Conservation (phyloP, 1,140 invertebrate genomes). For the Aleiodes sp. region DNA sequence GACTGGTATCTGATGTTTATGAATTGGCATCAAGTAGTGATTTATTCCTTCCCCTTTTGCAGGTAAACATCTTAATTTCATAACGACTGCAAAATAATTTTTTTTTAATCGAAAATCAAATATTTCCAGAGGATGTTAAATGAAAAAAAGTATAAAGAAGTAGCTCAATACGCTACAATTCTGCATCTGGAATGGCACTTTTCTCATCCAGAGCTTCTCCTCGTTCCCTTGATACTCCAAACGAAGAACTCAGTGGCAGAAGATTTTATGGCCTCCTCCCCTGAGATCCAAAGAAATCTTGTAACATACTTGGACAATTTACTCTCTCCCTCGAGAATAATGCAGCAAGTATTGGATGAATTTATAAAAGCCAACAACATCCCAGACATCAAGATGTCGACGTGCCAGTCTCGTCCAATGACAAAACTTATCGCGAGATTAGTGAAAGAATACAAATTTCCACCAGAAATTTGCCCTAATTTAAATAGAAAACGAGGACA, state of each 20-base stretch:
- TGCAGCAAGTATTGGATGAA: conserved; percentile 56
- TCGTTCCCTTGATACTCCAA: conserved; percentile 78
- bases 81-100: conserved; percentile 4
- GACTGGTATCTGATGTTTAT: conserved; percentile 67
- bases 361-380: conserved; percentile 65
- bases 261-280: conserved; percentile 71
- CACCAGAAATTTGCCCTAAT: conserved; percentile 71
- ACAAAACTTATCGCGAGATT: conserved; percentile 71
- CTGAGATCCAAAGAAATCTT: conserved; percentile 69
- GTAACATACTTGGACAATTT: conserved; percentile 73
- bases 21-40: conserved; percentile 66
- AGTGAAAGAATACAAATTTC: conserved; percentile 71
- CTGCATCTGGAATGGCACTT: conserved; percentile 73
- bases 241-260: conserved; percentile 76
- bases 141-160: conserved; percentile 72
- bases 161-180: conserved; percentile 71
- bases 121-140: conserved; percentile 62
- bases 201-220: conserved; percentile 70
- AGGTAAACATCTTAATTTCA: conserved; percentile 41
- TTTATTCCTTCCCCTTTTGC: conserved; percentile 66
- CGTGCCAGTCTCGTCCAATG: conserved; percentile 69
- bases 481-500: conserved; percentile 71
- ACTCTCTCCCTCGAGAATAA: conserved; percentile 59
- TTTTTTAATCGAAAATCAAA: background rate
- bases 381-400: conserved; percentile 70